Conservation (phyloP, 2,888 invertebrate species). For the Diplazon laetatorius region DNA sequence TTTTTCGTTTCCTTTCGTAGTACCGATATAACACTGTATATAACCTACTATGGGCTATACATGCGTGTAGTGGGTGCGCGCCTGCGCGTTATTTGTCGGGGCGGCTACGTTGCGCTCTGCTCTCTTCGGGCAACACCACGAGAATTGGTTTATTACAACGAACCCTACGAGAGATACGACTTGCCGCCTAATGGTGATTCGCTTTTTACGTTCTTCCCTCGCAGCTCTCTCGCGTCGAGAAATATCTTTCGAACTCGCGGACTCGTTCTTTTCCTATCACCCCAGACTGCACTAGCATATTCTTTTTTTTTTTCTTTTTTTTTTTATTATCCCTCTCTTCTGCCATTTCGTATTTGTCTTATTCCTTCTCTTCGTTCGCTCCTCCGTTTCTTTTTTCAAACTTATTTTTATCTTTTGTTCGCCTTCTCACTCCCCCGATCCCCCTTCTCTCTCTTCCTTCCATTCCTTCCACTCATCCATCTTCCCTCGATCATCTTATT, state of each 20-base stretch:
- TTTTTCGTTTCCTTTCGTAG: conserved; percentile 19
- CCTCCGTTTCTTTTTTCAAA: conserved; percentile 14
- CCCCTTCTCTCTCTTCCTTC: conserved; percentile 22
- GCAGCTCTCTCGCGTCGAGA: conserved; percentile 39
- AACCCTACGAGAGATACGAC: conserved; percentile 71
- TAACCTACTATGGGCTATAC: conserved; percentile 3
- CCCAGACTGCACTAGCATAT: background rate
- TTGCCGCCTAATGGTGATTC: conserved; percentile 72
- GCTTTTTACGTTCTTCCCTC: conserved; percentile 58
- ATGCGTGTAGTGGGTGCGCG: conserved; percentile 49
- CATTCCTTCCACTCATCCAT: conserved; percentile 55
- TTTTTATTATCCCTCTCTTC: conserved; percentile 1
- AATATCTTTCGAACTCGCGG: conserved; percentile 28
- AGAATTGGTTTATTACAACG: conserved; percentile 78
- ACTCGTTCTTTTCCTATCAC: conserved; percentile 42
- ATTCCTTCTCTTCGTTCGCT: background rate
- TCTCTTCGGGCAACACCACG: conserved; percentile 47
- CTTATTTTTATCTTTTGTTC: conserved; percentile 51
- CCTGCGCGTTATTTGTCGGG: conserved; percentile 1
- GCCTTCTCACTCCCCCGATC: conserved; percentile 31
- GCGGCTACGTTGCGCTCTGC: conserved; percentile 31
- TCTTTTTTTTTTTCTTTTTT: background rate
- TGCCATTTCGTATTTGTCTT: conserved; percentile 37
- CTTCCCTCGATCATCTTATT: conserved; percentile 54
- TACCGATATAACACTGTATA: conserved; percentile 31